Evolutionary conservation across 1,140 invertebrate genomes (phyloP).

Genomic region (Holcopasites calliopsidis): DNA sequence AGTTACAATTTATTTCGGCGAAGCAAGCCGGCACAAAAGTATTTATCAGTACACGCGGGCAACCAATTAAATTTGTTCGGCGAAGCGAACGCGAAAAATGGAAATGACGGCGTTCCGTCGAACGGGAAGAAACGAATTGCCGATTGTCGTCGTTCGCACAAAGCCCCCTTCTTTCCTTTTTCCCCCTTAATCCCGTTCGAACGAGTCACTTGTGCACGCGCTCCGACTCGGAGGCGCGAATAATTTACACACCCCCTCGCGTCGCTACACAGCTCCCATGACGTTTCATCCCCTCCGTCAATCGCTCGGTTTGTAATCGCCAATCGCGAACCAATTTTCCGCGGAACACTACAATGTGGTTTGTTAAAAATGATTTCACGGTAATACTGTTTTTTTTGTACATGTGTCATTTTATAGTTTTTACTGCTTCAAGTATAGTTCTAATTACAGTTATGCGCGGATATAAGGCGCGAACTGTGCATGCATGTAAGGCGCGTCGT

Average conservation of each 20-base stretch:
- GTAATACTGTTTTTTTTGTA: no score
- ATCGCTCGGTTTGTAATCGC: slow-evolving; percentile 50
- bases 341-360: slow-evolving; percentile 39
- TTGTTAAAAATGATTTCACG: slow-evolving; percentile 50
- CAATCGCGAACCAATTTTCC: slow-evolving; percentile 39
- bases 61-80: slow-evolving; percentile 56
- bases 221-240: slow-evolving; percentile 17
- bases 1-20: slow-evolving; percentile 48
- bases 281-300: slow-evolving; percentile 44
- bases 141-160: slow-evolving; percentile 37
- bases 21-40: slow-evolving; percentile 45
- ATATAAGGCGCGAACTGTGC: no score
- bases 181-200: neutral
- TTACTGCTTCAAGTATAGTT: no score
- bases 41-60: slow-evolving; percentile 50
- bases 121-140: slow-evolving; percentile 38
- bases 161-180: slow-evolving; percentile 28
- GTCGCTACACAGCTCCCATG: slow-evolving; percentile 19
- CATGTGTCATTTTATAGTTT: no score
- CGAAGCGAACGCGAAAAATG: slow-evolving; percentile 50
- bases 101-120: slow-evolving; percentile 42
- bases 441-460: no score
- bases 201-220: slow-evolving; percentile 14
- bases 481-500: no score
- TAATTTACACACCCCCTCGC: slow-evolving; percentile 47